Conservation (phyloP, 2,113 vertebrate species). For the Gnathonemus longibarbis region DNA sequence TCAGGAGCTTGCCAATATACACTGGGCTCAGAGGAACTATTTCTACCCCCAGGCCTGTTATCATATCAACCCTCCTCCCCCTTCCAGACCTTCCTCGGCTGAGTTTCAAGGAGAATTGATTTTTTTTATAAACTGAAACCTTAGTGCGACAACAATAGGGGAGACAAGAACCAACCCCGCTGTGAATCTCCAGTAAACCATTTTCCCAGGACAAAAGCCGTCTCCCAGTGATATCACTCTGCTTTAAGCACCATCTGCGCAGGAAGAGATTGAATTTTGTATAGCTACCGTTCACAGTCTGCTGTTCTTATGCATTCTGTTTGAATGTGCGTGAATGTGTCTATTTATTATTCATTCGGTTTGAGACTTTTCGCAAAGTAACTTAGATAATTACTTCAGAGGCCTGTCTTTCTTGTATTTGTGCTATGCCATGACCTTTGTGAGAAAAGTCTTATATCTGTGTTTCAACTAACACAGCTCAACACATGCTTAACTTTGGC, state of each 20-base stretch:
- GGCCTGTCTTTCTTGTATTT: background rate
- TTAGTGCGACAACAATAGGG: slow-evolving; percentile 45
- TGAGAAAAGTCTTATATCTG: too few species aligned
- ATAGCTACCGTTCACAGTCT: slow-evolving; percentile 4
- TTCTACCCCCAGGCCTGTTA: slow-evolving; percentile 17
- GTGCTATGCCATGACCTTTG: background rate
- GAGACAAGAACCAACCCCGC: slow-evolving; percentile 45
- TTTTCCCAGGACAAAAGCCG: slow-evolving; percentile 50
- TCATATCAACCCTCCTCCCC: slow-evolving; percentile 19
- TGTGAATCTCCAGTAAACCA: slow-evolving; percentile 39
- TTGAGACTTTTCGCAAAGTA: slow-evolving; percentile 10
- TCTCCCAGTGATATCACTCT: slow-evolving; percentile 28
- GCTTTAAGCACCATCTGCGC: background rate
- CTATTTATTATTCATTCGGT: slow-evolving; percentile 16
- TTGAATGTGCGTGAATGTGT: slow-evolving; percentile 13
- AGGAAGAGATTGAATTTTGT: slow-evolving; percentile 29
- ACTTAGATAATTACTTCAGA: background rate
- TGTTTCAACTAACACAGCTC: background rate
- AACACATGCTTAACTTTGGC: background rate
- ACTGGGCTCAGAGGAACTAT: slow-evolving; percentile 1
- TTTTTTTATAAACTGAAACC: slow-evolving; percentile 56
- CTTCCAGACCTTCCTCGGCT: slow-evolving; percentile 43
- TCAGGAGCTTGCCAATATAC: background rate
- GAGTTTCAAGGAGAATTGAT: slow-evolving; percentile 64
- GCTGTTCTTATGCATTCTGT: slow-evolving; percentile 13